Evolutionary conservation across 2,113 vertebrate species (phyloP).

Genomic region (Pimephales promelas): DNA sequence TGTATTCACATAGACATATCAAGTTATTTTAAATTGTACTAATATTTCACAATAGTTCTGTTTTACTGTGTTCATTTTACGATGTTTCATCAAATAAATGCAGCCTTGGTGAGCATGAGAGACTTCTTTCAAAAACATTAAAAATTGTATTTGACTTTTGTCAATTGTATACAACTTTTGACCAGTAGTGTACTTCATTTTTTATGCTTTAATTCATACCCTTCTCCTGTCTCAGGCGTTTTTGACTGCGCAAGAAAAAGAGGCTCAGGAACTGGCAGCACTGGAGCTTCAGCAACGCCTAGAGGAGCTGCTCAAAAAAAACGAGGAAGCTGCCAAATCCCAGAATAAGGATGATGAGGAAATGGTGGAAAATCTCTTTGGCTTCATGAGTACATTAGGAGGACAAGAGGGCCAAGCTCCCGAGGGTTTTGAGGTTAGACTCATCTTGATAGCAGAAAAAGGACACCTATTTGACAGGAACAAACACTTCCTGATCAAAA

Average conservation of each 20-base stretch:
- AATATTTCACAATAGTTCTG: too few species aligned
- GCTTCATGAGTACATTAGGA: constrained; percentile 71
- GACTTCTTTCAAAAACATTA: too few species aligned
- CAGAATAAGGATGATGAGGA: constrained; percentile 69
- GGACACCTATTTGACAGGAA: not conserved
- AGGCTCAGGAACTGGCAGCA: constrained; percentile 36
- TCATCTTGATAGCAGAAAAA: not conserved
- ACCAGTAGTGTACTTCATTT: too few species aligned
- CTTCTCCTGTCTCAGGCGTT: constrained; percentile 64
- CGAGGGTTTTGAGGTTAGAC: constrained; percentile 73
- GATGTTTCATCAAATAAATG: too few species aligned
- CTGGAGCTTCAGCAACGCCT: constrained; percentile 58
- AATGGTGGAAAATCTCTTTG: constrained; percentile 77
- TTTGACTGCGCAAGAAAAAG: constrained; percentile 39
- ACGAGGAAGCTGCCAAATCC: not conserved
- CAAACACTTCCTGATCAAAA: not conserved
- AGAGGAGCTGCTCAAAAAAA: constrained; percentile 7
- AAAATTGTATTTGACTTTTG: too few species aligned
- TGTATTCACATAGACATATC: too few species aligned
- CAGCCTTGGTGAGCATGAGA: too few species aligned
- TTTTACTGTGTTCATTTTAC: too few species aligned
- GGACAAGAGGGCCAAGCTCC: constrained; percentile 70
- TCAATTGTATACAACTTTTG: too few species aligned
- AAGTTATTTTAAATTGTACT: too few species aligned
- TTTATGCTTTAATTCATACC: not conserved